Base-by-base conservation (phyloP, 2,888 invertebrate genomes). In the Mythimna vitellina region DNA sequence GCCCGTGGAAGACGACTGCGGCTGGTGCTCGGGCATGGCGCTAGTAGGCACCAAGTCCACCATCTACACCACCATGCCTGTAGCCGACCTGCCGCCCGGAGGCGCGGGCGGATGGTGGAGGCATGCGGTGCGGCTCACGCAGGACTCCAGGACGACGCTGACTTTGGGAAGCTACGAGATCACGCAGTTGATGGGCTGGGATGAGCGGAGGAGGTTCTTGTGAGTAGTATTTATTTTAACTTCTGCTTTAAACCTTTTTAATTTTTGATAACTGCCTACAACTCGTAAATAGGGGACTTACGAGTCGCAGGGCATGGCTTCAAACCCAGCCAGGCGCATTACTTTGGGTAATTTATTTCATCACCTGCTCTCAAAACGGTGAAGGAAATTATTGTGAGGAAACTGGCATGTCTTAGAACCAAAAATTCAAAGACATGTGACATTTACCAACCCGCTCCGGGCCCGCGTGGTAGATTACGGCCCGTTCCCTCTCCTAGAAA, bases 141-240 rank as follows among this genome's bases (percentile, higher is more conserved):
- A 83, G 1, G 94, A 93, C 51, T 81, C 89, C 0, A 84, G 90
- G n/a, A 91, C 92, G 0, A 91, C 95, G 2, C 92, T 98, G 54
- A 98, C 98, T 0, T 97, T 98, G 89, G 98, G 98, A 0, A 97
- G 97, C 65, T 98, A 97, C 81, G 98, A 98, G 90, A 96, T 98
- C 66, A 98, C 97, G 0, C 96, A 97, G 88, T 96, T 98, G 35
- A 92, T 98, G 10, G 98, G 97, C 0, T 98, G 98, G 98, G 98
- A 98, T 88, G 98, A 98, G 87, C 93, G 96, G 70, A 97, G 97
- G 82, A 97, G 97, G 80, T 93, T 97, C 65, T 96, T 98, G 97
- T 97, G 87, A 96, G 97, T 96, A 60, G 8, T 22, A 6, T n/a
- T 4, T 57, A 6, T 58, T 22, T 20, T 35, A 42, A 1, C 17